Conservation (phyloP, 35 echinoderm and acorn worm species). For the Stichopus chloronotus region DNA sequence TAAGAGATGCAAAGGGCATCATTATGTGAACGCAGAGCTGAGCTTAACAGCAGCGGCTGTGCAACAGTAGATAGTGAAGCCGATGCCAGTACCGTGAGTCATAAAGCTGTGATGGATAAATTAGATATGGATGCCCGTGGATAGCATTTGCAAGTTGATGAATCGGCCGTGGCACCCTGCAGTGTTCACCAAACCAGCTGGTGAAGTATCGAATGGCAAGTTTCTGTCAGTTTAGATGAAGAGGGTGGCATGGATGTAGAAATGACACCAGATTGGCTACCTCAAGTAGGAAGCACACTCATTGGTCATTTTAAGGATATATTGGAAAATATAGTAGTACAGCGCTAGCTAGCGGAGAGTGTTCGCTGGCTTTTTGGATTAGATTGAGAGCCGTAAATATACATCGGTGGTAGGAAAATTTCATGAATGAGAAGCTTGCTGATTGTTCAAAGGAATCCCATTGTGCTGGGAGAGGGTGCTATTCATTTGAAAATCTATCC, state of each 20-base stretch:
- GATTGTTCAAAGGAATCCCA: too few relatives aligned
- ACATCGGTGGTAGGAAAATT: too few relatives aligned
- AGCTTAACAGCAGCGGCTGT: too few relatives aligned
- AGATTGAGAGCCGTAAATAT: too few relatives aligned
- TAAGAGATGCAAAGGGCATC: too few relatives aligned
- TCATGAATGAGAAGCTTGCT: too few relatives aligned
- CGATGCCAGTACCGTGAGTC: neutral
- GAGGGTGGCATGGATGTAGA: neutral
- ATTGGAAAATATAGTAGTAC: too few relatives aligned
- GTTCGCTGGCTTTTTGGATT: too few relatives aligned
- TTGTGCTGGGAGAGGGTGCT: too few relatives aligned
- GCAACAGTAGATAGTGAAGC: neutral
- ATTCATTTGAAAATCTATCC: too few relatives aligned
- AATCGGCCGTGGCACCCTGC: neutral
- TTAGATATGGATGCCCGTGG: neutral
- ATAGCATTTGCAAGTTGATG: neutral
- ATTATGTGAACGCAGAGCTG: too few relatives aligned
- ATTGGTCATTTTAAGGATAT: neutral
- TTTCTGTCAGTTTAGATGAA: neutral
- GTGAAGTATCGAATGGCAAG: neutral
- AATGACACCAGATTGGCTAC: neutral
- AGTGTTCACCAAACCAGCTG: neutral
- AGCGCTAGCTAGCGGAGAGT: too few relatives aligned
- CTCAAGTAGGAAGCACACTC: neutral
- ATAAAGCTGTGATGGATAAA: neutral